A percentile compares a stretch with the other conserved stretches of the same genome.
Conservation (phyloP, 2,888 invertebrate species). For the Camptogramma bilineatum region DNA sequence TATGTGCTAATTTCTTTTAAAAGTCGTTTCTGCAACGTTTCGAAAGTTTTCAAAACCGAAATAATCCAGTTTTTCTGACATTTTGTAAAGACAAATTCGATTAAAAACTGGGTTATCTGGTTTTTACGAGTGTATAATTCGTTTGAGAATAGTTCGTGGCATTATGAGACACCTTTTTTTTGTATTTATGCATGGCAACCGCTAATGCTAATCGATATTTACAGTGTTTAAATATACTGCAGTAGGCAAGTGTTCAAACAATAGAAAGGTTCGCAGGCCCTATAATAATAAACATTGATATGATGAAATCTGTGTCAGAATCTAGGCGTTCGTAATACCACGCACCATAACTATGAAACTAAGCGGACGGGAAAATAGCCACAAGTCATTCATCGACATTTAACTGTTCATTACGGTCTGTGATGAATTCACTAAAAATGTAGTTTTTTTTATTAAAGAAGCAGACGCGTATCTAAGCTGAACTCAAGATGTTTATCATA, state of each 20-base stretch:
- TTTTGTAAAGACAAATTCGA: slow-evolving; percentile 21
- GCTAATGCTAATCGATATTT: slow-evolving; percentile 16
- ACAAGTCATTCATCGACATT: not conserved
- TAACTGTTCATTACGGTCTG: not conserved
- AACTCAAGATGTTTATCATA: not conserved
- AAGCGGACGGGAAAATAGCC: slow-evolving; percentile 20
- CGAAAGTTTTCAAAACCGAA: slow-evolving; percentile 44
- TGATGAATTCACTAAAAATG: slow-evolving; percentile 1
- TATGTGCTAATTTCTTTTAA: slow-evolving; percentile 24
- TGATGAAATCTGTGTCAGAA: slow-evolving; percentile 11
- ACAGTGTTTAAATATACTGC: slow-evolving; percentile 15
- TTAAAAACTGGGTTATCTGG: slow-evolving; percentile 49
- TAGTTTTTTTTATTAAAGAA: not conserved
- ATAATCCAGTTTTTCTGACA: slow-evolving; percentile 46
- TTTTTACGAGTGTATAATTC: slow-evolving; percentile 44
- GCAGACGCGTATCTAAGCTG: not conserved
- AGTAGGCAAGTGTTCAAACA: slow-evolving; percentile 27
- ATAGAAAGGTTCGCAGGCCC: slow-evolving; percentile 26
- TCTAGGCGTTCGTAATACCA: slow-evolving; percentile 25
- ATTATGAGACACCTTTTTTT: slow-evolving; percentile 22
- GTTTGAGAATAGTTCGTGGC: slow-evolving; percentile 43
- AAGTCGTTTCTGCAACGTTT: slow-evolving; percentile 45
- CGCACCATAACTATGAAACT: slow-evolving; percentile 12
- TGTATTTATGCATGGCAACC: slow-evolving; percentile 2
- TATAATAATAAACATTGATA: slow-evolving; percentile 27